phyloP scores from a whole-genome alignment of 2,888 invertebrate genomes.

The Entomobrya proxima region DNA sequence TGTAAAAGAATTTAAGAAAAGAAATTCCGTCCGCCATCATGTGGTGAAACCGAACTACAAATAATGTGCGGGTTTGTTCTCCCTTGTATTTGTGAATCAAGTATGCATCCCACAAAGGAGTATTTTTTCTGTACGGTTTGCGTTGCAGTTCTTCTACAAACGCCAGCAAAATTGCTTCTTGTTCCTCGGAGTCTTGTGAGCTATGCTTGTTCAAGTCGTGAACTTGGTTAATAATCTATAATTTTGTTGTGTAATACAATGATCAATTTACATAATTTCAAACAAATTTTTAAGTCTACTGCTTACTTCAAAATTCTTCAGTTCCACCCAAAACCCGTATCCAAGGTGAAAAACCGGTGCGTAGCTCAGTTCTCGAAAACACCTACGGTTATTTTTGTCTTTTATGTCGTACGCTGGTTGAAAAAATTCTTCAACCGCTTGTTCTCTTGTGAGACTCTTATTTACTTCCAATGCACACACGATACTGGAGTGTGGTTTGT shows the following conservation, averaged over 20 bases:
- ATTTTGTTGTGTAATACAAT: no score
- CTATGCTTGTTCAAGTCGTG: background rate
- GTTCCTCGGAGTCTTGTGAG: background rate
- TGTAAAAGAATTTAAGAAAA: background rate
- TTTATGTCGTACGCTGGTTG: conserved; percentile 18
- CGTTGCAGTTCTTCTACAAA: conserved; percentile 3
- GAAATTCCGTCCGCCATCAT: conserved; percentile 29
- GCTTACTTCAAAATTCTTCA: background rate
- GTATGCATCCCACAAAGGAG: conserved; percentile 26
- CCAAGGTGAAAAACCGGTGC: conserved; percentile 4
- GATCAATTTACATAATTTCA: no score
- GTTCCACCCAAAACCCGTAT: conserved; percentile 39
- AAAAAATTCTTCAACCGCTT: background rate
- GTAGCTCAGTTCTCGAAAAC: conserved; percentile 26
- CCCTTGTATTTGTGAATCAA: background rate
- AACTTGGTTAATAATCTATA: background rate
- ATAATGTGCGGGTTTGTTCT: background rate
- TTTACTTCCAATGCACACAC: background rate
- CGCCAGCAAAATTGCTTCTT: background rate
- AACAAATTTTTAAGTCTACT: no score
- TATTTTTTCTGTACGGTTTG: background rate
- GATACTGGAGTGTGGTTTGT: conserved; percentile 8
- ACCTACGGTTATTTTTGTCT: background rate
- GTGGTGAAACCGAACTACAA: conserved; percentile 22
- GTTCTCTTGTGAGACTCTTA: background rate